Evolutionary conservation across 2,888 invertebrate species (phyloP).

Genomic region (Nematopogon swammerdamellus): DNA sequence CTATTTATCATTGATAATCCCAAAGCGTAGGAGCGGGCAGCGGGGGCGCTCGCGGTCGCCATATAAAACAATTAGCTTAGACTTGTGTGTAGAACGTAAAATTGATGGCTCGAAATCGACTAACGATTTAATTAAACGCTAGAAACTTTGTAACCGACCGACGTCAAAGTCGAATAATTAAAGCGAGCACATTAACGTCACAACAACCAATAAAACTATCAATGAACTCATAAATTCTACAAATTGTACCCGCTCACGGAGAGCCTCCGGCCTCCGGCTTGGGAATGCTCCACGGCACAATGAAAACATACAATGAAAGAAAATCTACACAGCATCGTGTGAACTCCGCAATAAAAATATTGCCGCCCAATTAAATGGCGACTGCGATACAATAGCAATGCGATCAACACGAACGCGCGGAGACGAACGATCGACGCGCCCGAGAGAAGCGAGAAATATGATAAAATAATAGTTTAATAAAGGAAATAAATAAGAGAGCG

Average conservation of each 20-base stretch:
- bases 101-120: neutral
- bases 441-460: slow-evolving; percentile 20
- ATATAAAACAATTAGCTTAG: neutral
- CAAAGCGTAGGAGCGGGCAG: neutral
- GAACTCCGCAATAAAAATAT: slow-evolving; percentile 35
- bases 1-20: neutral
- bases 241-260: slow-evolving; percentile 27
- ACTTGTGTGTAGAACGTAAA: neutral
- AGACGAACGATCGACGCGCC: slow-evolving; percentile 19
- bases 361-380: slow-evolving; percentile 30
- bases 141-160: neutral
- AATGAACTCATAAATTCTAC: slow-evolving; percentile 35
- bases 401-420: neutral
- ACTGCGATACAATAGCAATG: slow-evolving; percentile 24
- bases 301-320: slow-evolving; percentile 11
- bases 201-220: slow-evolving; percentile 33
- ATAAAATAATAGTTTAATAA: slow-evolving; percentile 48
- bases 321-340: slow-evolving; percentile 18
- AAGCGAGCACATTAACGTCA: slow-evolving; percentile 30
- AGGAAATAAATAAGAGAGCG: slow-evolving; percentile 44
- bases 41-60: neutral
- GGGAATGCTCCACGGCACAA: slow-evolving; percentile 30
- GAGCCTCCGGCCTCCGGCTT: slow-evolving; percentile 21
- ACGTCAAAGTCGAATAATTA: slow-evolving; percentile 21
- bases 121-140: neutral